Evolutionary conservation across 2,113 vertebrate species (phyloP).

Genomic region (Amphiprion ocellaris): DNA sequence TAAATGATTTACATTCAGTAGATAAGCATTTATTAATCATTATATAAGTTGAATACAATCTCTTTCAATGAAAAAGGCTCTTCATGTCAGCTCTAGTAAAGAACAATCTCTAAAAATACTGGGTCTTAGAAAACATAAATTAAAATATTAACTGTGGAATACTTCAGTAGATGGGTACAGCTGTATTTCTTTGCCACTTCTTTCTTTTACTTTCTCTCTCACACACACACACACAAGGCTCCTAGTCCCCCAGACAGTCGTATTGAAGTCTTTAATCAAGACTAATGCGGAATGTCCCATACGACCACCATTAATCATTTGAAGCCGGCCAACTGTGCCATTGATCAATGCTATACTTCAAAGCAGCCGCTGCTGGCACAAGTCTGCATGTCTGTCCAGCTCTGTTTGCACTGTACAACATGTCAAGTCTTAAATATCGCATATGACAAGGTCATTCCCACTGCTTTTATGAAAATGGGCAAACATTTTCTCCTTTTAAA

Average conservation of each 20-base stretch:
- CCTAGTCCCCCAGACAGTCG: slow-evolving; percentile 46
- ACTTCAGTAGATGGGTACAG: slow-evolving; percentile 5
- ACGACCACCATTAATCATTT: slow-evolving; percentile 72
- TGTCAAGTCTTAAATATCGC: slow-evolving; percentile 44
- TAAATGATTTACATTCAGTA: background rate
- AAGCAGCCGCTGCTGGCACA: slow-evolving; percentile 56
- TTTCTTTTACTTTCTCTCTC: background rate
- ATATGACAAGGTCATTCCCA: slow-evolving; percentile 28
- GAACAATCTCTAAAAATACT: background rate
- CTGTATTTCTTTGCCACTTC: slow-evolving; percentile 11
- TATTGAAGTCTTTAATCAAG: slow-evolving; percentile 78
- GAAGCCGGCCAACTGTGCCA: slow-evolving; percentile 57
- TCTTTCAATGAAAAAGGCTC: background rate
- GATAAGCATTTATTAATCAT: background rate
- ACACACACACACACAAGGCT: background rate
- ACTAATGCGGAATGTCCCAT: slow-evolving; percentile 75
- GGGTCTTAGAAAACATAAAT: background rate
- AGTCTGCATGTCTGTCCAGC: slow-evolving; percentile 38
- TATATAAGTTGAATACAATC: background rate
- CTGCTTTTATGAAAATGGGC: slow-evolving; percentile 28
- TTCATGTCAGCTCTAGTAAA: background rate
- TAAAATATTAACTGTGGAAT: background rate
- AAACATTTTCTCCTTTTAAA: slow-evolving; percentile 26
- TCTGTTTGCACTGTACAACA: slow-evolving; percentile 46
- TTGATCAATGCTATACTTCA: slow-evolving; percentile 71